Base-by-base conservation (phyloP, 1,140 invertebrate genomes). In the Hyphantria cunea region DNA sequence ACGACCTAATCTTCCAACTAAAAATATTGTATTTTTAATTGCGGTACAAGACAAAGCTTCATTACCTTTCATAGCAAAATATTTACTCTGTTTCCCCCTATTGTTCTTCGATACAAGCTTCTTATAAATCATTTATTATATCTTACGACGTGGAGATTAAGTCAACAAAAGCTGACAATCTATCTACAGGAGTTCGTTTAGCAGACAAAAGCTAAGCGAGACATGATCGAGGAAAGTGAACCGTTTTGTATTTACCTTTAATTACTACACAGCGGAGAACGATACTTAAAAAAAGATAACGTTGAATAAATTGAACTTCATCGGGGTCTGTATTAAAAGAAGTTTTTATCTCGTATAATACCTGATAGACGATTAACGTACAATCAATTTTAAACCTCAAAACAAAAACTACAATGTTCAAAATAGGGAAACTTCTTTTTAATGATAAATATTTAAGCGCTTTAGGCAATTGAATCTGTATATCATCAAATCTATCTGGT, bases 221-320 rank as follows among this genome's bases (percentile, higher is more conserved):
- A 77, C 72, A 78, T 69, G 77, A 77, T 83, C 70, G 64, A 59
- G 39, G 78, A 76, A 76, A 86, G 88, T 78, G 84, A 82, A 70
- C 73, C 85, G 78, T 82, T 88, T 88, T 88, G 85, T 90, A 90
- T 89, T 90, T 90, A 88, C 87, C 87, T 90, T 90, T 90, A 88
- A 90, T 90, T 88, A 90, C 80, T 82, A 90, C 87, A 90, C 82
- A 79, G 72, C 50, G 59, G 52, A 15, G 56, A 76, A 78, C 49
- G 67, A 73, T 70, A 82, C 76, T 74, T 74, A 72, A 67, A 52
- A 49, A 11, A 12, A 10, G 48, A 9, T 8, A 60, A 42, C 33
- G 10, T 39, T 1, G 12, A 49, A 11, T 31, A 7, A 25, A 25
- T 25, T 25, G 6, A 9, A 39, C n/a, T 9, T 0, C 4, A 2